Evolutionary conservation across 2,113 vertebrate genomes (phyloP).

Genomic region (Saguinus imperator): DNA sequence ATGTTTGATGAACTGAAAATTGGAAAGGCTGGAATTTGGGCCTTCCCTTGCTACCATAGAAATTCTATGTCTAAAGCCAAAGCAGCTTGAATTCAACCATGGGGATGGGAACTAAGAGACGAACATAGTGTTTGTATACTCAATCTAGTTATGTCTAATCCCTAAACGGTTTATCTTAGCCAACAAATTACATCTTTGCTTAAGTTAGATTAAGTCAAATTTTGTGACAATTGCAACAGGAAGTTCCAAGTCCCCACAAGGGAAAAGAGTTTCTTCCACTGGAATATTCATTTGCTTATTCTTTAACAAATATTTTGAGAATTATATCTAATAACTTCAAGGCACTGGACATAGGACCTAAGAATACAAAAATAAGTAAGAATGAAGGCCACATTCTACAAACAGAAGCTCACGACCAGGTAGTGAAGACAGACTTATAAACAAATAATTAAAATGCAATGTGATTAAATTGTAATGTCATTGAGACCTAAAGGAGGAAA

Average conservation of each 20-base stretch:
- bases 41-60: not conserved
- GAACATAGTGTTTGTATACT: not conserved
- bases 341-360: not conserved
- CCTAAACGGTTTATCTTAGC: not conserved
- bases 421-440: not conserved
- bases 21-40: not conserved
- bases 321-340: not conserved
- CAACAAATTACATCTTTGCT: not conserved
- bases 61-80: not conserved
- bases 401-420: not conserved
- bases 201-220: not conserved
- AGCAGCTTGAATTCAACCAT: not conserved
- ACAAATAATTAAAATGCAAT: not conserved
- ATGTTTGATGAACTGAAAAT: not conserved
- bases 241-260: not conserved
- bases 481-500: slow-evolving; percentile 52
- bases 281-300: not conserved
- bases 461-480: not conserved
- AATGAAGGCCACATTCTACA: not conserved
- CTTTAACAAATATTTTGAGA: not conserved
- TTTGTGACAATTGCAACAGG: not conserved
- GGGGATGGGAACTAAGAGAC: not conserved
- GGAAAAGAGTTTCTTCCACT: not conserved
- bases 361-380: not conserved
- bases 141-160: too few species aligned